Evolutionary conservation across 2,888 invertebrate species (phyloP).

Genomic region (Trissonchulus latispiculum): DNA sequence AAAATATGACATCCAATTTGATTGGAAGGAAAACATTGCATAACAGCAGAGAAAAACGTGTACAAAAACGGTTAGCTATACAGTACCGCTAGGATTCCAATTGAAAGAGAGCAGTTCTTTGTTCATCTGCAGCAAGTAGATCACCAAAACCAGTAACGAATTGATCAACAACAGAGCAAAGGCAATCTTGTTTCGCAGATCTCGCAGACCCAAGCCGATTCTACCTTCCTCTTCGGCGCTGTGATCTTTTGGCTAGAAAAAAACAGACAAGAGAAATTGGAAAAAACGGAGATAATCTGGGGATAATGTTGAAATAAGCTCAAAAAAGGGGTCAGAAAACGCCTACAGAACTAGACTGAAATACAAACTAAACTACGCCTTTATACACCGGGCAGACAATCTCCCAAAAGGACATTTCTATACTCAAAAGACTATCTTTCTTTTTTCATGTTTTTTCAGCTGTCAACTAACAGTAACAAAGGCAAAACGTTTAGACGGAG

Average conservation of each 20-base stretch:
- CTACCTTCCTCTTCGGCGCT: conserved; percentile 32
- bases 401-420: no score
- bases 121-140: conserved; percentile 94
- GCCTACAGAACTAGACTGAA: conserved; percentile 1
- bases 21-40: no score
- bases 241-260: conserved; percentile 35
- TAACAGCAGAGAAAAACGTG: no score
- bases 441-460: no score
- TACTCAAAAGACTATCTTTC: no score
- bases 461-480: no score
- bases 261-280: not conserved
- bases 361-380: not conserved
- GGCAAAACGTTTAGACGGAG: no score
- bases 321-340: not conserved
- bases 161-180: conserved; percentile 97
- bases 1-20: no score
- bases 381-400: no score
- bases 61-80: no score
- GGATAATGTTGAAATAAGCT: no score
- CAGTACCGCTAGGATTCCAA: conserved; percentile 54
- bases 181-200: conserved; percentile 76
- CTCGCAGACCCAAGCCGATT: conserved; percentile 62
- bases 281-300: not conserved
- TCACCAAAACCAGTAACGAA: conserved; percentile 93
- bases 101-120: conserved; percentile 87